Percentiles rank a stretch among this genome's conserved stretches.
Evolutionary conservation across 2,888 invertebrate species (phyloP).

Genomic region (Dryocosmus kuriphilus): DNA sequence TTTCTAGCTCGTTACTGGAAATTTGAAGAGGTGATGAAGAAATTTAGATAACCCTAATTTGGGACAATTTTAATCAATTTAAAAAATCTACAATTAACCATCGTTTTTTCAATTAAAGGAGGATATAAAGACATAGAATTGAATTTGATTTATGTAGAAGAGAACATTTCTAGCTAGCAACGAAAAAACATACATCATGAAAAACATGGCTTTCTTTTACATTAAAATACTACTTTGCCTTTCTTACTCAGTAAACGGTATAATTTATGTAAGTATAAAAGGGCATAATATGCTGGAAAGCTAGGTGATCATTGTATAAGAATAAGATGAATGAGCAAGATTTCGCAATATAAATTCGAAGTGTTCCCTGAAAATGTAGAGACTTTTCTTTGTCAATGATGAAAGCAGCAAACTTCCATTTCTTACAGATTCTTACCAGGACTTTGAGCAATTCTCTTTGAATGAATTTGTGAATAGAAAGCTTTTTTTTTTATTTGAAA

Average conservation of each 20-base stretch:
- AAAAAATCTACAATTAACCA: no score
- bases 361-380: neutral
- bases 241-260: neutral
- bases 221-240: constrained; percentile 24
- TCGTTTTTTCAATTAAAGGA: no score
- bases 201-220: constrained; percentile 23
- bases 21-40: neutral
- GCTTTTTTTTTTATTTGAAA: no score
- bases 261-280: constrained; percentile 34
- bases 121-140: no score
- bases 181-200: constrained; percentile 17
- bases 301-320: constrained; percentile 13
- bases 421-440: neutral
- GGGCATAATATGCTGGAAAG: constrained; percentile 9
- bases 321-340: constrained; percentile 25
- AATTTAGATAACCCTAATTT: neutral
- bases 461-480: no score
- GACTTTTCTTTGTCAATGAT: neutral
- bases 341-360: neutral
- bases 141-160: no score
- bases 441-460: neutral
- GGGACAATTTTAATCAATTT: no score
- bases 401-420: neutral
- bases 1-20: constrained; percentile 9
- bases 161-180: no score